These are phyloP conservation scores for Nicator chloris DNA, from an alignment of 2,113 vertebrate genomes.

Conservation along the genomic window DNA sequence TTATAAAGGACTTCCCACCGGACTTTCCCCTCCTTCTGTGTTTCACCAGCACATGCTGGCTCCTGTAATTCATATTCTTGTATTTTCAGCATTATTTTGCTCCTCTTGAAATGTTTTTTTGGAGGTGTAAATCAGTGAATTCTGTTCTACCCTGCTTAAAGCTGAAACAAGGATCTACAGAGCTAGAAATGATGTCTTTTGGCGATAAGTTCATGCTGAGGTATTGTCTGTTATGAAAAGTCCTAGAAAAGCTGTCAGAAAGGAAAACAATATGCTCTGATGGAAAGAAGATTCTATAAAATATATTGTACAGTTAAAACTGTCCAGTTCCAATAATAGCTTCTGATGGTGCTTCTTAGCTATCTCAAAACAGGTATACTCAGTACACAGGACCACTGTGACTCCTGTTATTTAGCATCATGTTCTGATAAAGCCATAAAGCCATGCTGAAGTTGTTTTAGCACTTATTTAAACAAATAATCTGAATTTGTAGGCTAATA, in stretches of 20 bases:
- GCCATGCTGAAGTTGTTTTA: neutral
- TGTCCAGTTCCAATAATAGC: neutral
- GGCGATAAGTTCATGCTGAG: neutral
- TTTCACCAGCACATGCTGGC: neutral
- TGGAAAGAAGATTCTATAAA: neutral
- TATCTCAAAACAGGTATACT: neutral
- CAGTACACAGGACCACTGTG: neutral
- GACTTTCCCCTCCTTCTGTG: neutral
- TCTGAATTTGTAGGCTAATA: neutral
- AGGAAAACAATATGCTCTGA: neutral
- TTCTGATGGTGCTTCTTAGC: neutral
- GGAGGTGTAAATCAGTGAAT: neutral
- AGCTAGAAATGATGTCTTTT: neutral
- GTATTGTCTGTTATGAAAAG: neutral
- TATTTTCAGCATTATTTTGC: slow-evolving; percentile 14
- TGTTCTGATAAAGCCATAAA: neutral
- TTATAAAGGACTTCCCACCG: neutral
- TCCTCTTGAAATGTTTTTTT: neutral
- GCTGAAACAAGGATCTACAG: neutral
- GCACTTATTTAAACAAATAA: neutral
- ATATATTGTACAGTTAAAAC: neutral
- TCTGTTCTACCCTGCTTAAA: neutral
- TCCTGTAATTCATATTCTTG: neutral
- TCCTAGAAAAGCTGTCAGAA: neutral
- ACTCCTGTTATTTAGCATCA: neutral